phyloP scores from a whole-genome alignment of 2,113 vertebrate genomes.

The Notiomystis cincta region DNA sequence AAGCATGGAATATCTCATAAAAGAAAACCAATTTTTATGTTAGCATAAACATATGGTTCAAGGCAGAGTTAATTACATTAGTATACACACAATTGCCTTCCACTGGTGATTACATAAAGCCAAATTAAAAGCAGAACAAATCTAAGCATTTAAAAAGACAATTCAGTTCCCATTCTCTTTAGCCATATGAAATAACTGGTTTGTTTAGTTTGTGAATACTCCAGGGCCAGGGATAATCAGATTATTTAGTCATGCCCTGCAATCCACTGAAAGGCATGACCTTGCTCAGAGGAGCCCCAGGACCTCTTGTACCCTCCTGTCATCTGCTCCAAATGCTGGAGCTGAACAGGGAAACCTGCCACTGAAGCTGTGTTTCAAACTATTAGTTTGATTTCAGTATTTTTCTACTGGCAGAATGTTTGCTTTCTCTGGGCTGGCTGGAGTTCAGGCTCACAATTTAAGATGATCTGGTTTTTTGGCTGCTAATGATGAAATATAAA shows the following conservation, averaged over 20 bases:
- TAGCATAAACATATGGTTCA: background rate
- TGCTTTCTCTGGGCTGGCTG: background rate
- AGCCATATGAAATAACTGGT: background rate
- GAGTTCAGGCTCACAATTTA: background rate
- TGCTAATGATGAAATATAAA: constrained; percentile 33
- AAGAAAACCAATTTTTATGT: background rate
- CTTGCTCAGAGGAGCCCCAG: background rate
- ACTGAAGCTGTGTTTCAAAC: background rate
- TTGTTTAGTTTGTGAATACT: background rate
- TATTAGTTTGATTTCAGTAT: background rate
- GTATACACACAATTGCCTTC: background rate
- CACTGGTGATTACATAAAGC: background rate
- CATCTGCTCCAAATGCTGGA: background rate
- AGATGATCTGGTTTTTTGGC: background rate
- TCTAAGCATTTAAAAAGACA: background rate
- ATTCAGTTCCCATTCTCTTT: background rate
- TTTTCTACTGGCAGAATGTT: constrained; percentile 27
- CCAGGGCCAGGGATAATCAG: background rate
- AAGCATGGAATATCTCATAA: background rate
- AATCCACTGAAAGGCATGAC: background rate
- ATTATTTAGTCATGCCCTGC: background rate
- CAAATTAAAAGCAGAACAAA: background rate
- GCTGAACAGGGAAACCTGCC: background rate
- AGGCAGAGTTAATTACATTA: background rate
- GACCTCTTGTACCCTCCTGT: background rate